Evolutionary conservation across 2,888 invertebrate species (phyloP).

Genomic region (Encarsia formosa): DNA sequence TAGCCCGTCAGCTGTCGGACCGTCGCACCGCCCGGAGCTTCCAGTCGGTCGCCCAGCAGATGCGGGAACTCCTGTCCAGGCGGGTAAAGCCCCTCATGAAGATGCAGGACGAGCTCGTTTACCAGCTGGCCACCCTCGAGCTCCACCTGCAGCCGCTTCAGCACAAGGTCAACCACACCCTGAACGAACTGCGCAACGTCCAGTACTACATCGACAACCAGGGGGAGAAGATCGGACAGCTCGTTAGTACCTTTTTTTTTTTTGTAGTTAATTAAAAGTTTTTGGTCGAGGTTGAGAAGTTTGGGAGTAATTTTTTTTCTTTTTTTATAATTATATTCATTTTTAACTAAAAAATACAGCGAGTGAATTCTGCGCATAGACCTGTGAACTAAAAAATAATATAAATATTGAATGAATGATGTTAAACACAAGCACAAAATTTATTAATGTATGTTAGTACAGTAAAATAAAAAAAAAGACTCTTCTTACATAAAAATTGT

Average conservation of each 20-base stretch:
- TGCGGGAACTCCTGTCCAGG: slow-evolving; percentile 62
- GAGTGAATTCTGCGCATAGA: no score
- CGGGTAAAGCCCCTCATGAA: slow-evolving; percentile 68
- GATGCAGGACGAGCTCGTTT: slow-evolving; percentile 67
- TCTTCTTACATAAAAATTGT: no score
- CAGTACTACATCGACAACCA: slow-evolving; percentile 73
- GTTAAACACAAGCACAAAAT: no score
- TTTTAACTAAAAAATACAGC: neutral
- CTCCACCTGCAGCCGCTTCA: slow-evolving; percentile 69
- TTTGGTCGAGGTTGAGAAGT: no score
- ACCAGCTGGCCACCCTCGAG: slow-evolving; percentile 72
- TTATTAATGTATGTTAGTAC: no score
- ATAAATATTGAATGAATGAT: no score
- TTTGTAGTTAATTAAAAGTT: no score
- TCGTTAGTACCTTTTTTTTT: slow-evolving; percentile 54
- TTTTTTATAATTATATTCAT: neutral
- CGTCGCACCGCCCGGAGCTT: slow-evolving; percentile 67
- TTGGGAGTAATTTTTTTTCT: slow-evolving; percentile 4
- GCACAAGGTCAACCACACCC: slow-evolving; percentile 67
- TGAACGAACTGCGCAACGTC: slow-evolving; percentile 71
- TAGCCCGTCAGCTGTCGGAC: slow-evolving; percentile 67
- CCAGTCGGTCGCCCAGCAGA: slow-evolving; percentile 64
- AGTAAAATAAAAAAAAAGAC: no score
- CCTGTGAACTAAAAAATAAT: no score
- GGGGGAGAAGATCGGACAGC: slow-evolving; percentile 65